Evolutionary conservation across 2,113 vertebrate genomes (phyloP), one percentile per base, ranked within the genome.

Genomic region (Eidolon helvum): DNA sequence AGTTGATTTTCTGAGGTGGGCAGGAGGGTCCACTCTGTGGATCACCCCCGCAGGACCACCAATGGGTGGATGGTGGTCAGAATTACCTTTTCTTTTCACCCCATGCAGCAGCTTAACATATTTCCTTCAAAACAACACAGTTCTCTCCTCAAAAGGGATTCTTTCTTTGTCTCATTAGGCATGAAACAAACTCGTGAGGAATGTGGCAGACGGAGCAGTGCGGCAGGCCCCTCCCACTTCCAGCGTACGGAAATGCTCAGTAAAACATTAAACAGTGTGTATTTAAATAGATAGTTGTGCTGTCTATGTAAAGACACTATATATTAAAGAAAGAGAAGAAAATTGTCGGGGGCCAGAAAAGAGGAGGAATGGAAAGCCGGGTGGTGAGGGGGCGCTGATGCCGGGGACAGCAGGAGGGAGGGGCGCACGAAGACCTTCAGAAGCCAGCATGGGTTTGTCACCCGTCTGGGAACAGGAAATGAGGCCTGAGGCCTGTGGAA

Each of bases 141-240:
- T 4, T 22, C 19, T 78, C 63, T 40, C 61, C 74, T 10, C 0
- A 1, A 10, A 83, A 80, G 68, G 50, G 57, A 65, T 30, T 30
- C 38, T 79, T 40, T 40, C 38, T 79, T 40, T 40, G 0, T 89
- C 66, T 96, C 72, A 30, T 92, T 63, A 92, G 91, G 53, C 45
- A 21, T 9, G 38, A 45, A 95, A 45, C 35, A 87, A 90, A 78
- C 28, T 87, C 50, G 78, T 0, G 24, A 82, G 16, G 45, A 77
- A 77, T 19, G 74, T 90, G 95, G 33, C 63, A 92, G 84, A 96
- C 48, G 5, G 85, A 83, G 66, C 86, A 94, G 94, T 68, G 80
- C 55, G 24, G 61, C 26, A 45, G 3, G 9, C 35, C 53, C 84
- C 28, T 30, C 14, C 45, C 93, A 19, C 40, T n/a, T 63, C 43